Conservation (phyloP, 92 coral and sea anemone genomes). For the Actinernus sp. region DNA sequence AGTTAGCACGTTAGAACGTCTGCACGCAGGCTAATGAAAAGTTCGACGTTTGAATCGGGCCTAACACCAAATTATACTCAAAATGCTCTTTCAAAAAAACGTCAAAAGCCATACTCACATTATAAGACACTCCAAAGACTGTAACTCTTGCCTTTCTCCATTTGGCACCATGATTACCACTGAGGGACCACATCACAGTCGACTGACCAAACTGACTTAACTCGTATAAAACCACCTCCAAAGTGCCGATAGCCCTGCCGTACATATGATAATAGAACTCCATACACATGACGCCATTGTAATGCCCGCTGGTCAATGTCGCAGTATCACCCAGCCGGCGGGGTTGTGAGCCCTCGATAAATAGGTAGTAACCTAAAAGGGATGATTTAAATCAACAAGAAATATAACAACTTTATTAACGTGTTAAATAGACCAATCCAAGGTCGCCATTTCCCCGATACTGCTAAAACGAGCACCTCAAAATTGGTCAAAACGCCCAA, state of each 20-base stretch:
- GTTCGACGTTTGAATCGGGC: too few species aligned
- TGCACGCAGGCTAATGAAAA: too few species aligned
- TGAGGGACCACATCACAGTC: slow-evolving; percentile 64
- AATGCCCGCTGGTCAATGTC: slow-evolving; percentile 63
- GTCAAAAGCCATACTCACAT: slow-evolving; percentile 45
- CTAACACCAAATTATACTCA: too few species aligned
- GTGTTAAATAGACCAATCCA: too few species aligned
- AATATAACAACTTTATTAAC: background rate
- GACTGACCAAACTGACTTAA: slow-evolving; percentile 38
- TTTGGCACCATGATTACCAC: slow-evolving; percentile 51
- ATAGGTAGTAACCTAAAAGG: slow-evolving; percentile 53
- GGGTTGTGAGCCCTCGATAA: slow-evolving; percentile 71
- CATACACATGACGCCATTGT: slow-evolving; percentile 78
- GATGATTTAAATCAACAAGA: background rate
- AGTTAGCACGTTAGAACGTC: too few species aligned
- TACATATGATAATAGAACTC: slow-evolving; percentile 88
- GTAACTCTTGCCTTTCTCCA: slow-evolving; percentile 74
- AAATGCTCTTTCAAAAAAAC: background rate
- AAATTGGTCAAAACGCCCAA: too few species aligned
- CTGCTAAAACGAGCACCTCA: too few species aligned
- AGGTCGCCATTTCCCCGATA: too few species aligned
- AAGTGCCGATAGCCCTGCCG: slow-evolving; percentile 67
- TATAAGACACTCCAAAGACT: slow-evolving; percentile 67
- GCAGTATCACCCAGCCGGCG: slow-evolving; percentile 64
- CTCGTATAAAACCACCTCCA: slow-evolving; percentile 59